These are phyloP conservation scores for Ctenosaura bakeri DNA, from an alignment of 2,797 vertebrate genomes.

Conservation along the genomic window DNA sequence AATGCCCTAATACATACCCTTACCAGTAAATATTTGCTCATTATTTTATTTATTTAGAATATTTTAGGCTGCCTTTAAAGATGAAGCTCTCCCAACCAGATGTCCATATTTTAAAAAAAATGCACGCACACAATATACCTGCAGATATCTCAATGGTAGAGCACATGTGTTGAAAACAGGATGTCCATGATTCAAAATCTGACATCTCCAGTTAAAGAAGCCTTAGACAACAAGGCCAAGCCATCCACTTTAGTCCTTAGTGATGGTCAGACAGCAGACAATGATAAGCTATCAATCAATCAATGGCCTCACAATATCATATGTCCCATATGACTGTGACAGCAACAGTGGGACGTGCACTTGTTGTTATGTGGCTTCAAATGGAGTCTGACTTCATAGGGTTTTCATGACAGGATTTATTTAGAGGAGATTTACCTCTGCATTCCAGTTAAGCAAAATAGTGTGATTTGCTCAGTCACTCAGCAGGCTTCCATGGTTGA, in stretches of 20 bases:
- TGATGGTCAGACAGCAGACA: not conserved
- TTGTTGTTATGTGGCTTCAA: no score
- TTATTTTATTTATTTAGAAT: not conserved
- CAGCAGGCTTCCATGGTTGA: no score
- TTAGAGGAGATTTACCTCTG: no score
- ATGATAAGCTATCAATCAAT: not conserved
- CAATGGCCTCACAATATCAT: not conserved
- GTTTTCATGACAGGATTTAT: no score
- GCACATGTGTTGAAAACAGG: not conserved
- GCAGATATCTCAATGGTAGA: not conserved
- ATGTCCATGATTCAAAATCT: not conserved
- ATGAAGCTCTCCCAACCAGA: not conserved
- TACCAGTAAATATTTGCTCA: not conserved
- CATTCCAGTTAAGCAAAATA: no score
- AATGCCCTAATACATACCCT: not conserved
- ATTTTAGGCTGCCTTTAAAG: not conserved
- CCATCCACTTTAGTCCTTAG: not conserved
- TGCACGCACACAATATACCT: not conserved
- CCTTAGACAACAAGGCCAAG: not conserved
- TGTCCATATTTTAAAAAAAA: not conserved
- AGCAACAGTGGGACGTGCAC: not conserved
- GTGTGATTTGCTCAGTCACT: no score
- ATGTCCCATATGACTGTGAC: not conserved
- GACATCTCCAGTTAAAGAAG: not conserved
- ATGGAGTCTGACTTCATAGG: no score